Base-by-base conservation (phyloP, 2,797 vertebrate genomes). In the Gallinago nigripennis region DNA sequence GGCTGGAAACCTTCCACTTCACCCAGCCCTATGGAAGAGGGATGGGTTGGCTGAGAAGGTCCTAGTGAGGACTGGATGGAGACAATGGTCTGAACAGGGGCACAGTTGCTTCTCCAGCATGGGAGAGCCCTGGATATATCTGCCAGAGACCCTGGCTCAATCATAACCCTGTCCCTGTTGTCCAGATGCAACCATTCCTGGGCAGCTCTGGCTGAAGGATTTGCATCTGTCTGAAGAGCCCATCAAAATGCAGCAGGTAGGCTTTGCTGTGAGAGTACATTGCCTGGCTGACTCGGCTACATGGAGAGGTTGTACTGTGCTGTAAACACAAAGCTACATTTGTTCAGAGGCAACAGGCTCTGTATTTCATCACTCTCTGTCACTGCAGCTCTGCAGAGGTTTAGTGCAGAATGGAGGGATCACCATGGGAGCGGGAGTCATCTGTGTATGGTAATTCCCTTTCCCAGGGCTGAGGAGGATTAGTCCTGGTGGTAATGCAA, bases 221-320 rank as follows among this genome's bases (percentile, higher is more conserved):
- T 48, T 60, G 56, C 28, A 4, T 12, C 19, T 69, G 28, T 24
- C 54, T 43, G 16, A 21, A 31, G 39, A 76, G n/a, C 54, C 70
- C 91, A 86, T 80, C 73, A 50, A 45, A 61, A 58, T 58, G 79
- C 66, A 70, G 56, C 37, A 23, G 45, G 57, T 19, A 57, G 28
- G 18, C 37, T 89, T 39, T 89, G 71, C 71, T 77, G 33, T 25
- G 37, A 25, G 24, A 81, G 31, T 27, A 28, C 37, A 56, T 65
- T 0, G 1, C 68, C 64, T 1, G 8, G 63, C 30, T 1, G 1
- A 25, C 72, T 37, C 1, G 3, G 45, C 12, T 48, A 25, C 0
- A 0, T 50, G 78, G 24, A 83, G 72, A 72, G 60, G 45, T 54
- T 83, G 30, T 19, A n/a, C n/a, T 20, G 37, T 5, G 43, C 51